Conservation (phyloP, 2,113 vertebrate genomes). For the Saimiri boliviensis region DNA sequence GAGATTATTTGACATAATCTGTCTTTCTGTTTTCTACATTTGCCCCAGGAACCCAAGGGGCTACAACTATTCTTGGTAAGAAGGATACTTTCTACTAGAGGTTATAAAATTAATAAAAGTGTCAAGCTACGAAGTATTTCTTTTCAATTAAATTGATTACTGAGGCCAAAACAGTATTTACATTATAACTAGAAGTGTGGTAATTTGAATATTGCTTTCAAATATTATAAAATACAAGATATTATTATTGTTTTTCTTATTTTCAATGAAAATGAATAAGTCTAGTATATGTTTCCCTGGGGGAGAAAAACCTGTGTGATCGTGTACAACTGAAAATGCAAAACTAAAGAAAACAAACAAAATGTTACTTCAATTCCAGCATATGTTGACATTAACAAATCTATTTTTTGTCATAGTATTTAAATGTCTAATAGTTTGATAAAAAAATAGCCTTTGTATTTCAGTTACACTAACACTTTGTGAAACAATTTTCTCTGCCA, state of each 20-base stretch:
- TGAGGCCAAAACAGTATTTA: neutral
- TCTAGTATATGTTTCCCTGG: slow-evolving; percentile 15
- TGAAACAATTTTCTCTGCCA: slow-evolving; percentile 38
- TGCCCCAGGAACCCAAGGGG: neutral
- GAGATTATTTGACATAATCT: neutral
- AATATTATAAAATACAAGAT: slow-evolving; percentile 30
- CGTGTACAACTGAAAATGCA: slow-evolving; percentile 45
- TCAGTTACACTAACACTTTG: slow-evolving; percentile 19
- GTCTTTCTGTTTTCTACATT: neutral
- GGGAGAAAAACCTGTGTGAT: slow-evolving; percentile 45
- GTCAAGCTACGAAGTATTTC: neutral
- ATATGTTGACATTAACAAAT: slow-evolving; percentile 66
- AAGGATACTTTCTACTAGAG: neutral
- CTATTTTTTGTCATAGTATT: slow-evolving; percentile 70
- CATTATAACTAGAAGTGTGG: slow-evolving; percentile 22
- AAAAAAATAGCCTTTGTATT: slow-evolving; percentile 52
- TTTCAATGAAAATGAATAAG: slow-evolving; percentile 61
- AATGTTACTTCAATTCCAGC: slow-evolving; percentile 59
- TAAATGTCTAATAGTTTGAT: slow-evolving; percentile 60
- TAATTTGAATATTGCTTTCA: slow-evolving; percentile 32
- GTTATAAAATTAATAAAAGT: slow-evolving; percentile 23
- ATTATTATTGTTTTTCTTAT: slow-evolving; percentile 45
- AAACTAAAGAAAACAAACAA: slow-evolving; percentile 73
- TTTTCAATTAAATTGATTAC: neutral
- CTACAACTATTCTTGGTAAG: neutral